Evolutionary conservation across 2,797 vertebrate genomes (phyloP), one percentile per base, ranked within the genome.

Genomic region (Ptychobarbus kaznakovi): DNA sequence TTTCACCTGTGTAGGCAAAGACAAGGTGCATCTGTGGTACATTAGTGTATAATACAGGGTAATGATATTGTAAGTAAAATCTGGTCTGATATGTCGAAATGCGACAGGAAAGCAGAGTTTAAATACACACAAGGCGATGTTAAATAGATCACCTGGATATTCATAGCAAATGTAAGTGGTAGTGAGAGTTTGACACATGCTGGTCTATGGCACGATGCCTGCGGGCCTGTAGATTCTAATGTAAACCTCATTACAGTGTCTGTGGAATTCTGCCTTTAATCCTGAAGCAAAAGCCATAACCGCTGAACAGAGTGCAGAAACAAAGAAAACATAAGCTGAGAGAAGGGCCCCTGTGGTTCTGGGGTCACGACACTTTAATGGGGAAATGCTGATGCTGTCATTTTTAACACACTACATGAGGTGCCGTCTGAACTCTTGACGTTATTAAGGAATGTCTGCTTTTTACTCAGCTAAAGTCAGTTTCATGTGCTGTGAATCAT

Each of bases 231-330:
- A 69, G 89, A 86, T 69, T 79, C 63, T 80, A 91, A 89, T 40
- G 35, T 85, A 85, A 84, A 89, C 90, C 83, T 72, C 76, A 83
- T 81, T 86, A 22, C 85, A 87, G 89, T 35, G 42, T 35, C 40
- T 89, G 88, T 90, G 70, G 90, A 91, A 90, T 88, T 86, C 69
- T 83, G 87, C 91, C 87, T 93, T 89, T 89, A 88, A 89, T 92
- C 28, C 91, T 91, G 91, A 94, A 93, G 91, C 90, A 90, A 93
- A 38, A 58, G 46, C 35, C 46, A 32, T n/a, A 25, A 13, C 84
- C 20, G 22, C 81, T 58, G 10, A 81, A 66, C 25, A 63, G 79
- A 75, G 25, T 25, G 11, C 16, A 42, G 79, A 73, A 77, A 65
- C 46, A 85, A 74, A 74, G 84, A 73, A 80, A 80, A 73, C 68